Evolutionary conservation across 37 sponge, comb jelly and placozoan species (phyloP), one percentile per base, ranked within the genome.

Genomic region (Halisarca cf. caerulea): DNA sequence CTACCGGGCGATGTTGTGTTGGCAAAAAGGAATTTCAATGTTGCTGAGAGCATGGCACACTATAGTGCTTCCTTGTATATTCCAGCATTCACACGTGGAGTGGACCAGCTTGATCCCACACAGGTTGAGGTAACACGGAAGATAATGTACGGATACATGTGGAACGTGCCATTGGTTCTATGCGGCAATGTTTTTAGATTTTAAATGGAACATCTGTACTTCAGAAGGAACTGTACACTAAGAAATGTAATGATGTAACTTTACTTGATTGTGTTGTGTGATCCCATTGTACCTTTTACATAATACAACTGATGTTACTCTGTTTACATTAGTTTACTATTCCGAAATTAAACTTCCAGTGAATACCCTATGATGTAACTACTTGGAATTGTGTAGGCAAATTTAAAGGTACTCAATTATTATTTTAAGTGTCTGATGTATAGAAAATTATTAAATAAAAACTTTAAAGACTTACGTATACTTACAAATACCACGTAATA

Each of bases 121-220:
- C 84, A 88, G 37, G 83, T 88, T 33, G 88, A 88, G 78, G 68
- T 66, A 17, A 83, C 88, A 33, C 15, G 84, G 37, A 83, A 83
- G 30, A 7, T 88, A 59, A n/a, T n/a, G 75, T 87, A 3, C 38
- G 89, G 47, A 89, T 89, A n/a, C 85, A 84, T 58, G 81, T 89
- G 15, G 89, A 89, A 71, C 20, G 89, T 39, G 70, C 80, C 39
- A 89, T 89, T 84, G 89, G 89, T 35, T 79, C 55, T 34, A 42
- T 79, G 55, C 68, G 84, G 2, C 89, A 88, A 30, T 45, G 70
- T 20, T 88, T 83, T 51, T 53, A 78, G 30, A 83, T 88, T 21
- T 71, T 88, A 1, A 54, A 35, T 35, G 80, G 80, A 47, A 88
- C 84, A 28, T 58, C 59, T 1, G 71, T 79, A 20, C 58, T 88